Percentiles rank a stretch among this genome's conserved stretches.
phyloP scores from a whole-genome alignment of 2,888 invertebrate species.

The Dryococelus australis region DNA sequence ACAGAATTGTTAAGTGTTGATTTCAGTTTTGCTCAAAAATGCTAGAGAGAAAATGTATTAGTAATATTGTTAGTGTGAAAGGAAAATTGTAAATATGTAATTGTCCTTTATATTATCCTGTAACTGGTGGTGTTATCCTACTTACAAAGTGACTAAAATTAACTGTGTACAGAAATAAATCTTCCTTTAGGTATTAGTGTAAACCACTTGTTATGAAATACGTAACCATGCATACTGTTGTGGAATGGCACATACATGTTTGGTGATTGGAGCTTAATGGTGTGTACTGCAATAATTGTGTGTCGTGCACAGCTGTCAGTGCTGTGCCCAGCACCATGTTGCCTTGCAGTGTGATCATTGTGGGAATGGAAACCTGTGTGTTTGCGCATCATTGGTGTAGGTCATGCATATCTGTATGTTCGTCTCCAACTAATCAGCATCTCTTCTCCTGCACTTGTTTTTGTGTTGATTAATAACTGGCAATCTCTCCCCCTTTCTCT shows the following conservation, averaged over 20 bases:
- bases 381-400: background rate
- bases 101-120: no score
- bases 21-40: background rate
- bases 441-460: background rate
- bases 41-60: background rate
- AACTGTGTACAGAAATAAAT: background rate
- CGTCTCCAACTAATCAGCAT: slow-evolving; percentile 9
- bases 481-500: slow-evolving; percentile 8
- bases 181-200: background rate
- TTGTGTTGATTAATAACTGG: background rate
- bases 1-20: no score
- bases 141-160: background rate
- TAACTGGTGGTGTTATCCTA: background rate
- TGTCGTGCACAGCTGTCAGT: slow-evolving; percentile 9
- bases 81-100: background rate
- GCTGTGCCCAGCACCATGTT: background rate
- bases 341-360: background rate
- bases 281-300: background rate
- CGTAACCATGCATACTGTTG: background rate
- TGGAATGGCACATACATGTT: background rate
- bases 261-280: slow-evolving; percentile 19
- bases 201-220: background rate
- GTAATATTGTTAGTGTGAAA: background rate
- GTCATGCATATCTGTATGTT: background rate
- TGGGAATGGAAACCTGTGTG: slow-evolving; percentile 8